Evolutionary conservation across 2,113 vertebrate genomes (phyloP).

Genomic region (Cairina moschata): DNA sequence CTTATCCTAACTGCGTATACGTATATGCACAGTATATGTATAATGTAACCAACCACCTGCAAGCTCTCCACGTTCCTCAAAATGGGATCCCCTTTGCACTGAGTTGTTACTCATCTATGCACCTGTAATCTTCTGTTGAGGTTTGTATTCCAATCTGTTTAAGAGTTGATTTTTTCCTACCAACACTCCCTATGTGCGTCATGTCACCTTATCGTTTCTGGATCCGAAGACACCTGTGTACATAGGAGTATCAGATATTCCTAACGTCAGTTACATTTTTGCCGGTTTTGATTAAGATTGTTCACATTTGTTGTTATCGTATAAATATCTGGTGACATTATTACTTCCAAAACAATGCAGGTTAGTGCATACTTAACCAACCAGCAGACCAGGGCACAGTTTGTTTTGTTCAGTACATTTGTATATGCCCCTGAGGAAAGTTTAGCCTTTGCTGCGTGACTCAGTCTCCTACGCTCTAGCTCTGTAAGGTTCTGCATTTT

Average conservation of each 20-base stretch:
- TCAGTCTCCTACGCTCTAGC: not conserved
- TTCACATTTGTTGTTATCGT: not conserved
- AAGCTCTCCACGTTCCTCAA: not conserved
- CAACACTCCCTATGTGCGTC: not conserved
- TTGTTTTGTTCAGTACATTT: not conserved
- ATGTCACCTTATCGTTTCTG: not conserved
- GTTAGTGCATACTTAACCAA: not conserved
- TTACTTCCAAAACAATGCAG: not conserved
- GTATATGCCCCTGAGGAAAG: not conserved
- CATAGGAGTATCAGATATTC: not conserved
- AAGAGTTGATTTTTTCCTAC: not conserved
- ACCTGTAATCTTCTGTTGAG: not conserved
- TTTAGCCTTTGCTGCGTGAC: not conserved
- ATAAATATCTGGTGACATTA: not conserved
- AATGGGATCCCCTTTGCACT: slow-evolving; percentile 14
- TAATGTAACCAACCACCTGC: slow-evolving; percentile 28
- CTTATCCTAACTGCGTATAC: slow-evolving; percentile 54
- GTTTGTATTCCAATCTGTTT: slow-evolving; percentile 14
- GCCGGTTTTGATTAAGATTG: not conserved
- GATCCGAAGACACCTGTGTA: not conserved
- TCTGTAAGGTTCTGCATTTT: not conserved
- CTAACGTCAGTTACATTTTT: not conserved
- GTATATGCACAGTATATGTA: slow-evolving; percentile 41
- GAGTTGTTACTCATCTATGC: not conserved
- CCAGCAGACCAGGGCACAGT: not conserved